Percentiles rank a stretch among this genome's conserved stretches.
Evolutionary conservation across 2,797 vertebrate species (phyloP).

Genomic region (Otolemur crassicaudatus): DNA sequence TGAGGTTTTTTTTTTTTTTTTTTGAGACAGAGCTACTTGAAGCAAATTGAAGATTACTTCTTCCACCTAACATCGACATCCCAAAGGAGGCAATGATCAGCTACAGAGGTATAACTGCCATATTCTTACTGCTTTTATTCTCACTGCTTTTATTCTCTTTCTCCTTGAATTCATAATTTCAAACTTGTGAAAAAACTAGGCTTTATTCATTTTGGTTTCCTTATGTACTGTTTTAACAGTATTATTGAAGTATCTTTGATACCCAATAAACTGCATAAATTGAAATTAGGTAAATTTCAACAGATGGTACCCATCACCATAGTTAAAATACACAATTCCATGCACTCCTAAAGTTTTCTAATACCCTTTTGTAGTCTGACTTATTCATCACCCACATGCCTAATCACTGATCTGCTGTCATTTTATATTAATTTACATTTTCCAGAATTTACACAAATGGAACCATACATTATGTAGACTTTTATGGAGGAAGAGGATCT

Average conservation of each 20-base stretch:
- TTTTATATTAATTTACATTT: not conserved
- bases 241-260: not conserved
- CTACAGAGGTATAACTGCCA: not conserved
- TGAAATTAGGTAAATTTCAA: not conserved
- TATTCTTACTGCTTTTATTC: not conserved
- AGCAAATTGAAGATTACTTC: not conserved
- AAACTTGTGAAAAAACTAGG: not conserved
- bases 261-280: not conserved
- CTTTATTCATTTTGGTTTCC: not conserved
- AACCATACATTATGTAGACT: not conserved
- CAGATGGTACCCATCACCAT: not conserved
- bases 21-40: not conserved
- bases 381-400: not conserved
- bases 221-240: not conserved
- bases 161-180: not conserved
- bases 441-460: not conserved
- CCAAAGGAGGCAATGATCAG: not conserved
- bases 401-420: not conserved
- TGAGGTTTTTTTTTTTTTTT: not conserved
- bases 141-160: not conserved
- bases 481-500: not conserved
- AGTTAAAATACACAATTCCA: not conserved
- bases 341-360: not conserved
- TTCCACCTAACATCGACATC: not conserved
- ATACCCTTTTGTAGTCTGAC: not conserved